Evolutionary conservation across 2,888 invertebrate genomes (phyloP), one percentile per base, ranked within the genome.

Genomic region (Drosophila prostipennis): DNA sequence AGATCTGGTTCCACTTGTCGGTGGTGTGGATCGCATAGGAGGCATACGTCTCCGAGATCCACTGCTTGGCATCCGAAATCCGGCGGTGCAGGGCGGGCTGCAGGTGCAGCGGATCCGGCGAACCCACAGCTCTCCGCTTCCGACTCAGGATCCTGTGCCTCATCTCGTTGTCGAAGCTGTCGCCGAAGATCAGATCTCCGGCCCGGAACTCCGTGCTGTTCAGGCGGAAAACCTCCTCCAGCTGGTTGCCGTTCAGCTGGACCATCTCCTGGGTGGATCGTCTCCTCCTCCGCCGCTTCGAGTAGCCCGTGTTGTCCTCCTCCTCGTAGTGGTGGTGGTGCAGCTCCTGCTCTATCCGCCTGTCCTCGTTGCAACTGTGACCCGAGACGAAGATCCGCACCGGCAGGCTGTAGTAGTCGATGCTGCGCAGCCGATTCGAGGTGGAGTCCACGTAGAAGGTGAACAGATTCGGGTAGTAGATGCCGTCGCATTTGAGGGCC

Each of bases 361-460:
- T 93, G 80, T 95, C 93, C 65, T 94, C 93, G 59, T 94, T 94
- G 83, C 96, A 96, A 79, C 94, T 93, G 74, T 94, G 93, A 0
- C 96, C 96, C 11, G 95, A 94, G 37, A 97, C 95, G 77, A 96
- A 93, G 57, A 96, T 94, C 74, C 96, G 93, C 68, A 97, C 93
- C 1, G 96, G 96, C 61, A 96, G 91, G 87, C 96, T 96, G 89
- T 96, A 96, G 90, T 96, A 97, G 89, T 96, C 96, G 72, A 97
- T 96, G 78, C 96, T 96, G 51, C 95, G 93, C 72, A 96, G 93
- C 58, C 96, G 93, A 82, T 95, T 96, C 72, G 96, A 96, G 54
- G 96, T 96, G 37, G 97, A 97, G 90, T 97, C 97, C 70, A 97
- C 95, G 91, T 96, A 96, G 89, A 97, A 94, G 5, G 96, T 97